Base-by-base conservation (phyloP, 2,888 invertebrate species). In the Pyrrhia umbra region DNA sequence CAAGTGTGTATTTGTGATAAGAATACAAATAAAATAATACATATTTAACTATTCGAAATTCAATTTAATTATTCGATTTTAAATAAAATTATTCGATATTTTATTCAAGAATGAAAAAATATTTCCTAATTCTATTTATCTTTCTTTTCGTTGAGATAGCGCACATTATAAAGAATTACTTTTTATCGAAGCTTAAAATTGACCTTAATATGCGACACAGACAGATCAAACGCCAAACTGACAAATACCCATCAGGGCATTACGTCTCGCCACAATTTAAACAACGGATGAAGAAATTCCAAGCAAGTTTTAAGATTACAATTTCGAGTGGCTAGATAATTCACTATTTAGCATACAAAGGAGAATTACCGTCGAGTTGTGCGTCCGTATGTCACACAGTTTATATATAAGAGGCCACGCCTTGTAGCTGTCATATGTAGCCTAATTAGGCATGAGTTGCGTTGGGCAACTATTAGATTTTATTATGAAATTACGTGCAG, bases 271-370 rank as follows among this genome's bases (percentile, higher is more conserved):
- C 65, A 83, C 84, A 85, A 82, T 84, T 84, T 86, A 85, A 91
- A 90, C 92, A 91, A 90, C 87, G 88, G 91, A 94, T 94, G 94
- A 92, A 95, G 94, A 93, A 95, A 95, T 93, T 92, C 92, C 92
- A 89, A 90, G 90, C 92, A 76, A 90, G 93, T 92, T 92, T 88
- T 84, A 86, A 94, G 95, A 94, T 95, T 94, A 95, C 92, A 93
- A 93, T 95, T 95, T 93, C 90, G 92, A 91, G 88, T 86, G 90
- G 92, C 93, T 94, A 94, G 94, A 95, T 94, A 93, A 95, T 94
- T 94, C 92, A 88, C 88, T 90, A 92, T 93, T 87, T 95, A 91
- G 93, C 94, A 95, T 95, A 95, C 94, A 95, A 95, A 94, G 94
- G 93, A 90, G 92, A 89, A 93, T 93, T 93, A 93, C 93, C 89